Percentiles rank a stretch among this genome's conserved stretches.
Conservation (phyloP, 1,140 invertebrate genomes). For the Lordiphosa collinella region DNA sequence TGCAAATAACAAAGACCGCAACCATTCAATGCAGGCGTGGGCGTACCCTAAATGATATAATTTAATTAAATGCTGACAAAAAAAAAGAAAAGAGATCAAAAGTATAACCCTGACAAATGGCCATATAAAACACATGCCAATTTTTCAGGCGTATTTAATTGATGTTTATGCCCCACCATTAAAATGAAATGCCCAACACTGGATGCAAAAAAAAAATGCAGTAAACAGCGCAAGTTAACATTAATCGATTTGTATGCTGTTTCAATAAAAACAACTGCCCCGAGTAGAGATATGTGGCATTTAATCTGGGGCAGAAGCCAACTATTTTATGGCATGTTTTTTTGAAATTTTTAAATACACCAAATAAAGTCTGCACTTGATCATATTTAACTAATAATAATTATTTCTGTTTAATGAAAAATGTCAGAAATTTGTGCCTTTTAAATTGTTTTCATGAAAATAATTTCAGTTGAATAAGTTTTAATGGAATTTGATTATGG, state of each 20-base stretch:
- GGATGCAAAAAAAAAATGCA: slow-evolving; percentile 32
- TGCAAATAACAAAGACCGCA: slow-evolving; percentile 2
- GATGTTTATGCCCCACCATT: slow-evolving; percentile 68
- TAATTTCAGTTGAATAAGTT: too few relatives aligned
- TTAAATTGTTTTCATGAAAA: neutral
- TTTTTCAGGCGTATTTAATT: slow-evolving; percentile 58
- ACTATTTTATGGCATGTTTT: slow-evolving; percentile 18
- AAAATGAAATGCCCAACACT: slow-evolving; percentile 48
- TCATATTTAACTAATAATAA: slow-evolving; percentile 21
- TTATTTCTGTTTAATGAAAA: neutral
- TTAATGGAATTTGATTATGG: too few relatives aligned
- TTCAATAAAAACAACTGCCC: slow-evolving; percentile 45
- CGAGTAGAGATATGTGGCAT: slow-evolving; percentile 39
- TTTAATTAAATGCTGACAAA: slow-evolving; percentile 59
- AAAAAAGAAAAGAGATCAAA: slow-evolving; percentile 27
- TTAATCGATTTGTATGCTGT: slow-evolving; percentile 68
- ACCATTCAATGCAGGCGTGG: slow-evolving; percentile 15
- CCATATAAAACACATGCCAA: slow-evolving; percentile 42
- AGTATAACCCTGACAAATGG: slow-evolving; percentile 4
- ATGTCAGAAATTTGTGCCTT: neutral
- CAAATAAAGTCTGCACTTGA: slow-evolving; percentile 12
- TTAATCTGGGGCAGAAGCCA: slow-evolving; percentile 49
- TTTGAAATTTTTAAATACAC: slow-evolving; percentile 10
- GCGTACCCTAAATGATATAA: slow-evolving; percentile 41
- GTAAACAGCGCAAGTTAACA: slow-evolving; percentile 66